These are phyloP conservation scores for Spicauda simplicius DNA, from an alignment of 2,888 invertebrate genomes.

Conservation along the genomic window DNA sequence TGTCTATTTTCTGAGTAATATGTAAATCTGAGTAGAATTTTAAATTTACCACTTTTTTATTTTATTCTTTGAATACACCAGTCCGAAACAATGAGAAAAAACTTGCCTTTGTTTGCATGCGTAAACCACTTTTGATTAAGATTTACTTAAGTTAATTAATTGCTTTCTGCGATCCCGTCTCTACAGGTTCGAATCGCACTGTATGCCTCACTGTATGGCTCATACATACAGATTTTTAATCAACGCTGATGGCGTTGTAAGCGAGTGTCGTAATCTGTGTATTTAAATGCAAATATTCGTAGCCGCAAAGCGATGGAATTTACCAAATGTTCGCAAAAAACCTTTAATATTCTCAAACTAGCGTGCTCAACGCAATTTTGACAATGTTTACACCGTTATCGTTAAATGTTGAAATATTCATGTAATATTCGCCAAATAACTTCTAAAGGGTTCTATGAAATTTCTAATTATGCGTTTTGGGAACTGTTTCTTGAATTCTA, in stretches of 20 bases:
- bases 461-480: no score
- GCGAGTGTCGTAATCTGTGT: slow-evolving; percentile 18
- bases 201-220: slow-evolving; percentile 2
- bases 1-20: no score
- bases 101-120: no score
- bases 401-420: no score
- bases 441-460: no score
- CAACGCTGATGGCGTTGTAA: slow-evolving; percentile 28
- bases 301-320: slow-evolving; percentile 11
- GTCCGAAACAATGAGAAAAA: no score
- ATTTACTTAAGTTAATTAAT: background rate
- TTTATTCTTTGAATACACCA: no score
- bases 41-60: no score
- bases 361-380: background rate
- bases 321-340: slow-evolving; percentile 12
- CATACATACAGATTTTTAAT: slow-evolving; percentile 33
- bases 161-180: background rate
- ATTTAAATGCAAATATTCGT: slow-evolving; percentile 33
- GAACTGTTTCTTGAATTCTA: no score
- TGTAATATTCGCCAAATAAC: no score
- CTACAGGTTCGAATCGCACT: background rate
- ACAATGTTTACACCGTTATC: background rate
- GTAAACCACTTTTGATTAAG: background rate
- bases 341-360: background rate
- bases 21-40: no score